phyloP scores from a whole-genome alignment of 2,888 invertebrate genomes.

The Pediacus dermestoides region DNA sequence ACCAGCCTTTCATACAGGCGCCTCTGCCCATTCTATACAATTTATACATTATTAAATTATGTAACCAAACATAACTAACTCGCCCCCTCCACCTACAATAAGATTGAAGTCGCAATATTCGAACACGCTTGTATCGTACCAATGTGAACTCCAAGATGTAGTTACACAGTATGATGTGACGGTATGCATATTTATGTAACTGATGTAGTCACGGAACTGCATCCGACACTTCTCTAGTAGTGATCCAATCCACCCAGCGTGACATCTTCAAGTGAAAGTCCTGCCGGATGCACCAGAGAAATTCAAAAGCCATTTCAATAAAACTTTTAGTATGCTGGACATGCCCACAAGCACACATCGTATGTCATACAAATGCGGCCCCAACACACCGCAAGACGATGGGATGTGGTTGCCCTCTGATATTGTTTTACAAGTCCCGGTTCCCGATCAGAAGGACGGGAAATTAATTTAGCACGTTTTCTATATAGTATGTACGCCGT shows the following conservation, averaged over 20 bases:
- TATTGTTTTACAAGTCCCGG: conserved; percentile 1
- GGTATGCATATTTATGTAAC: conserved; percentile 12
- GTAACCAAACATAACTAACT: too few species aligned
- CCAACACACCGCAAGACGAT: conserved; percentile 5
- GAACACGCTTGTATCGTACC: too few species aligned
- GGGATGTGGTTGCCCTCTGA: too few species aligned
- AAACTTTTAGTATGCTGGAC: conserved; percentile 10
- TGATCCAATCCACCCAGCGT: conserved; percentile 9
- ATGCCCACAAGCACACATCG: conserved; percentile 3
- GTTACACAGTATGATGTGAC: too few species aligned
- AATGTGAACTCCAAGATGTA: too few species aligned
- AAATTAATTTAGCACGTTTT: not conserved
- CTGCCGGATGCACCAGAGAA: conserved; percentile 12
- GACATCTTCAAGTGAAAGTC: conserved; percentile 11
- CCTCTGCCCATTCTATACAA: too few species aligned
- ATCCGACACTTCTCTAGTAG: conserved; percentile 7
- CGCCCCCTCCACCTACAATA: too few species aligned
- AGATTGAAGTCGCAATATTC: too few species aligned
- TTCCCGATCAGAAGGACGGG: not conserved
- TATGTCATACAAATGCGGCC: conserved; percentile 7
- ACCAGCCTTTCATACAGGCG: too few species aligned
- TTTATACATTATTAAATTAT: too few species aligned
- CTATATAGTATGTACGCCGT: too few species aligned
- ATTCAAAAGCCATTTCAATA: conserved; percentile 9
- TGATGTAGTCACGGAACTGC: conserved; percentile 12